These are phyloP conservation scores for Phocides pigmalion DNA, from an alignment of 1,140 invertebrate genomes.

Conservation along the genomic window DNA sequence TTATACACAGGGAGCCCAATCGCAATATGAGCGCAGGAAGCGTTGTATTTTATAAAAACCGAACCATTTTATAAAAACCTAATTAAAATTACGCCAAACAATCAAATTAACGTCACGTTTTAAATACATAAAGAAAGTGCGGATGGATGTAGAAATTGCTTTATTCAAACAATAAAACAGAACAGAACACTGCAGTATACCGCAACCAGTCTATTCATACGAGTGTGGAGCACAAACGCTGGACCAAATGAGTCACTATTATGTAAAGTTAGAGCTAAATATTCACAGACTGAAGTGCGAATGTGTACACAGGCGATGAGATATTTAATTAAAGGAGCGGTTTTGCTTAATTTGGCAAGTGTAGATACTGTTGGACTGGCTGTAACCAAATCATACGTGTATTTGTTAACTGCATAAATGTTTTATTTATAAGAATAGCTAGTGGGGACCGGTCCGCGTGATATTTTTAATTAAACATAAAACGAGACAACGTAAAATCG, in stretches of 20 bases:
- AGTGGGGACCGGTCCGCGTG: neutral
- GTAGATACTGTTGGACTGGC: conserved; percentile 17
- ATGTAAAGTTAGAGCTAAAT: conserved; percentile 33
- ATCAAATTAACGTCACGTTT: neutral
- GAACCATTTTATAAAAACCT: neutral
- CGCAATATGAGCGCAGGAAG: too few species aligned
- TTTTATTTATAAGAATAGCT: conserved; percentile 22
- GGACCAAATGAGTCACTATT: conserved; percentile 34
- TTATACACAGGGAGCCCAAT: too few species aligned
- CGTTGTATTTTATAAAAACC: too few species aligned
- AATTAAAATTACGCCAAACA: too few species aligned
- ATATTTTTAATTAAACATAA: neutral
- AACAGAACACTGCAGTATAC: conserved; percentile 26
- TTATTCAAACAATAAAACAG: conserved; percentile 28
- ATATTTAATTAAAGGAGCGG: conserved; percentile 34
- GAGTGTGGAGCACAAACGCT: conserved; percentile 31
- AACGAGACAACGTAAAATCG: neutral
- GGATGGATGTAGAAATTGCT: conserved; percentile 19
- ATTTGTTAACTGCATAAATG: conserved; percentile 23
- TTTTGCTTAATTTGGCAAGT: conserved; percentile 33
- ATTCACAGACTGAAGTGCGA: conserved; percentile 34
- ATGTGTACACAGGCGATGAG: conserved; percentile 27
- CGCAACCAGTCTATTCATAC: conserved; percentile 27
- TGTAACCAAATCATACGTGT: conserved; percentile 20
- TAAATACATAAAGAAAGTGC: neutral